Evolutionary conservation across 2,797 vertebrate species (phyloP), one percentile per base, ranked within the genome.

Genomic region (Gymnothorax javanicus): DNA sequence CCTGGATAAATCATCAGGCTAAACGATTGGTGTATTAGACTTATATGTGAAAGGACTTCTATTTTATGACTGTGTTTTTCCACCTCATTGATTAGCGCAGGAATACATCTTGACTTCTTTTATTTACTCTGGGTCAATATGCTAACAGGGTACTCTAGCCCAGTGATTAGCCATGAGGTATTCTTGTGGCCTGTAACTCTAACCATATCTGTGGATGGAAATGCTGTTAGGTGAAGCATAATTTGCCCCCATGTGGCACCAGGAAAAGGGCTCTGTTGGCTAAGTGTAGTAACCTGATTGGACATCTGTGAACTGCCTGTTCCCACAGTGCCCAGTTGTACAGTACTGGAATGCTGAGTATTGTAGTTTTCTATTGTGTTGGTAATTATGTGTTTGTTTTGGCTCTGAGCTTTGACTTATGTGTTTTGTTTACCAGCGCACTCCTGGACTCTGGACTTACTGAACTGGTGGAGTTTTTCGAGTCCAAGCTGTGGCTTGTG

Each of bases 401-500:
- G 73, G 17, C 71, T 89, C 87, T 92, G 73, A 75, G 15, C 27
- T 15, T n/a, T 89, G 77, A 77, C 73, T 60, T 73, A n/a, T 59
- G 82, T 73, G 62, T 56, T 85, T 91, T 50, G 77, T 5, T 86
- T 82, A 58, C 4, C 90, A 97, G 96, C 4, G 85, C 73, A 52
- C 50, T 75, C 0, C 86, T 92, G 0, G 82, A 90, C 69, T 92
- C 75, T 67, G 62, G 23, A 0, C 87, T 96, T 85, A 3, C 0
- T 57, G 90, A 94, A 0, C 84, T 97, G 87, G 90, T 94, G 88
- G 85, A 87, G 83, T 86, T 90, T 79, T 79, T 97, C 85, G 95
- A 96, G 27, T 91, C 64, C 0, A 92, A 90, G 0, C 59, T 93
- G 64, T 97, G 97, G 96, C 91, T 97, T 91, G 94, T 93, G 79